Base-by-base conservation (phyloP, 1,140 invertebrate genomes). In the Apis cerana region DNA sequence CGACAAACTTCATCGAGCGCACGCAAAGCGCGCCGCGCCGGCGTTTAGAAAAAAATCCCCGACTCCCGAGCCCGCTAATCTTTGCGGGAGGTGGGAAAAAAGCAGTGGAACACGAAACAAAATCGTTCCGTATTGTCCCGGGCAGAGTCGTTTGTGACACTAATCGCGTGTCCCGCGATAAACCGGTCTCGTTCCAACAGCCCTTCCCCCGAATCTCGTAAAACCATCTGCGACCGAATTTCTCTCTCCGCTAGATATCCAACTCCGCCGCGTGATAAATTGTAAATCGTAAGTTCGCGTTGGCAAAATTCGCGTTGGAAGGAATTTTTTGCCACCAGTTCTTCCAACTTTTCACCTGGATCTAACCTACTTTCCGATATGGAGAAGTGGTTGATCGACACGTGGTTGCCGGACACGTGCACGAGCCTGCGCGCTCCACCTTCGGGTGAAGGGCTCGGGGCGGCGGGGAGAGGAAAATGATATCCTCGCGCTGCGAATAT, bases 381-480 rank as follows among this genome's bases (percentile, higher is more conserved):
- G 50, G 48, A 11, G 33, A 59, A 54, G 70, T 33, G 33, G 33
- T 72, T 50, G 71, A 48, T 52, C 52, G 84, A 79, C 89, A 86
- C 89, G 89, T 88, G 89, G 77, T 74, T 19, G 70, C 80, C 80
- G 71, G 87, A 85, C 91, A 91, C 91, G 91, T 91, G 91, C 85
- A 85, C 33, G 85, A 43, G 33, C 81, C 84, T 84, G n/a, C 33
- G 87, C 87, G 75, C 58, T 84, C 84, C 82, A 87, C 82, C 83
- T 80, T 83, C 82, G 88, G 88, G 90, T 92, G 91, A 91, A 91
- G 89, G 91, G 89, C 89, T 91, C 85, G n/a, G 85, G 86, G 79
- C 81, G 81, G 82, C 75, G 77, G 81, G 33, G 67, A 54, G 74
- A 71, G 72, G 64, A 86, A 33, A 33, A 79, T 78, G 74, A 75